A percentile compares a stretch with the other conserved stretches of the same genome.
phyloP scores from a whole-genome alignment of 2,888 invertebrate species.

The Phrixothrix hirtus region DNA sequence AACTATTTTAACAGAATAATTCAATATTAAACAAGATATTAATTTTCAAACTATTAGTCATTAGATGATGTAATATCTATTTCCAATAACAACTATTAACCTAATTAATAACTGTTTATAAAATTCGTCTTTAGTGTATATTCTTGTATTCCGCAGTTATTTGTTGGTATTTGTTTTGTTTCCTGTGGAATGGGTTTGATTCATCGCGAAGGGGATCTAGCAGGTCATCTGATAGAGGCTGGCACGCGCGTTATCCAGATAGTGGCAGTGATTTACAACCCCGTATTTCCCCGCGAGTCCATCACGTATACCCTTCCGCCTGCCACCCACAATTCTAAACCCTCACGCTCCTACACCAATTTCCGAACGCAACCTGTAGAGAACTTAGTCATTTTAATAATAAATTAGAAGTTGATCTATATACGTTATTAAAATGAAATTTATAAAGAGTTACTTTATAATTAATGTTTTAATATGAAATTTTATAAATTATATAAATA shows the following conservation, averaged over 20 bases:
- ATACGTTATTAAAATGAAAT: too few relatives aligned
- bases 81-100: constrained; percentile 12
- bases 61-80: constrained; percentile 2
- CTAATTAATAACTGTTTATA: constrained; percentile 20
- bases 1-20: neutral
- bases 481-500: too few relatives aligned
- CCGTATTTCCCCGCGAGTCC: constrained; percentile 50
- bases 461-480: too few relatives aligned
- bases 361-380: constrained; percentile 32
- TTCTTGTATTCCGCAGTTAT: constrained; percentile 9
- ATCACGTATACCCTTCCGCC: constrained; percentile 42
- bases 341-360: constrained; percentile 28
- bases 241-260: constrained; percentile 52
- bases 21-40: constrained; percentile 12
- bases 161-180: constrained; percentile 12
- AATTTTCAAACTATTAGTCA: constrained; percentile 6
- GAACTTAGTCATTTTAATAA: constrained; percentile 29
- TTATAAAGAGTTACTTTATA: too few relatives aligned
- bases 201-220: constrained; percentile 44
- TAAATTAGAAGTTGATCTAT: constrained; percentile 22
- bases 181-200: constrained; percentile 18
- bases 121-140: constrained; percentile 6
- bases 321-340: constrained; percentile 12
- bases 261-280: constrained; percentile 51
- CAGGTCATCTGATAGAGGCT: constrained; percentile 54